Evolutionary conservation across 1,140 invertebrate genomes (phyloP), one percentile per base, ranked within the genome.

Genomic region (Atta colombica): DNA sequence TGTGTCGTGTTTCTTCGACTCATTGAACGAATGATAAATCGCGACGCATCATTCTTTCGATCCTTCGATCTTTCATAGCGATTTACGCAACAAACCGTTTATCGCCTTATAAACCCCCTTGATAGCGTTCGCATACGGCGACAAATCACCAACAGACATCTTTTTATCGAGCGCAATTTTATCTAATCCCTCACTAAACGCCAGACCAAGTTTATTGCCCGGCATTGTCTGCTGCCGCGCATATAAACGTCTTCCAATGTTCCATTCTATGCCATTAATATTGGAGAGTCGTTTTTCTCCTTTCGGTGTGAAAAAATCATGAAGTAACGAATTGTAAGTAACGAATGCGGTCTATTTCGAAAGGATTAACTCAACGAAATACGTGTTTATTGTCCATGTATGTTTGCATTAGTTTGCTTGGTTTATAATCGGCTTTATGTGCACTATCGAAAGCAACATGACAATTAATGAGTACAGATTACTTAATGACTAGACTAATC

Each of bases 81-180:
- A 45, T 61, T 58, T 51, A 61, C 45, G 80, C 68, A 74, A 82
- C 53, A 60, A 75, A 75, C 45, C 55, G 55, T 84, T 63, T 61
- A 58, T 84, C 55, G 66, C n/a, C 18, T 63, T 63, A 28, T 25
- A 71, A 49, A 45, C n/a, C 49, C 16, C 4, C 35, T n/a, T 72
- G 55, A 58, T 66, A 21, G 45, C 82, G 25, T 80, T 74, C 53
- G 55, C 51, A 68, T 53, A 51, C 49, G 63, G 16, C 58, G 69
- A 88, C 88, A 90, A 88, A 88, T 88, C 88, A 88, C 87, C 63
- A 18, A 28, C 80, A 58, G 35, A 72, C 65, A 25, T 65, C 77
- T 91, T 94, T 90, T 86, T 90, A 53, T 65, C 63, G 55, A 18
- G 58, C 21, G 51, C 66, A 88, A 86, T 90, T 90, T 69, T 82